Base-by-base conservation (phyloP, 2,797 vertebrate species). In the Simalia tracyae region DNA sequence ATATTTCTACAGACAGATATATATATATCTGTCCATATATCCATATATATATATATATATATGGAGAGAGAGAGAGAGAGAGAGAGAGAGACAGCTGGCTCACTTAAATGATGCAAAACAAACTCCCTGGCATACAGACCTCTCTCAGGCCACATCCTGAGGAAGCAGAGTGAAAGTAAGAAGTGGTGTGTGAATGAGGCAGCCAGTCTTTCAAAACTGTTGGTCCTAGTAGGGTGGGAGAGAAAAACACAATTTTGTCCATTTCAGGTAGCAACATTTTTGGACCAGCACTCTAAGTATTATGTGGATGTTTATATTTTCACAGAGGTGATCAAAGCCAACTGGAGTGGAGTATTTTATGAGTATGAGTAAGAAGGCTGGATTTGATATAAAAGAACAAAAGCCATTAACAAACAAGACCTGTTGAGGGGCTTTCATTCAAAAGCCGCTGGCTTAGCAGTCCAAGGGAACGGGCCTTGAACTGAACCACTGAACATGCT, bases 361-460 rank as follows among this genome's bases (percentile, higher is more conserved):
- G 91, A 50, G 6, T 4, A 24, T 92, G 91, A 59, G 22, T 91
- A 57, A 59, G 7, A 72, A 15, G 1, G 1, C 31, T 96, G 54
- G 81, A 57, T 28, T 42, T 91, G 90, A 89, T 90, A 93, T 22
- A 93, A 84, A 31, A 92, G 42, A 60, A 92, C 72, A 93, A 95
- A 94, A 92, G 56, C 31, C 50, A 91, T 28, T 93, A 86, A 92
- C 95, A 95, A 95, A 88, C 92, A 95, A 92, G 90, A 91, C 61
- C 85, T 95, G 68, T 95, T 95, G 93, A 93, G 91, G 92, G 1
- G 76, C 11, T 92, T 92, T 94, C 93, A 93, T 94, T 72, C 94
- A 66, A 93, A 92, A 92, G 93, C 95, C 94, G 95, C 95, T 94
- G 96, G 93, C 88, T 89, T 91, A 57, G 93, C 84, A 95, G 93